These are phyloP conservation scores for Serinus canaria DNA, from an alignment of 2,113 vertebrate genomes.

Conservation along the genomic window DNA sequence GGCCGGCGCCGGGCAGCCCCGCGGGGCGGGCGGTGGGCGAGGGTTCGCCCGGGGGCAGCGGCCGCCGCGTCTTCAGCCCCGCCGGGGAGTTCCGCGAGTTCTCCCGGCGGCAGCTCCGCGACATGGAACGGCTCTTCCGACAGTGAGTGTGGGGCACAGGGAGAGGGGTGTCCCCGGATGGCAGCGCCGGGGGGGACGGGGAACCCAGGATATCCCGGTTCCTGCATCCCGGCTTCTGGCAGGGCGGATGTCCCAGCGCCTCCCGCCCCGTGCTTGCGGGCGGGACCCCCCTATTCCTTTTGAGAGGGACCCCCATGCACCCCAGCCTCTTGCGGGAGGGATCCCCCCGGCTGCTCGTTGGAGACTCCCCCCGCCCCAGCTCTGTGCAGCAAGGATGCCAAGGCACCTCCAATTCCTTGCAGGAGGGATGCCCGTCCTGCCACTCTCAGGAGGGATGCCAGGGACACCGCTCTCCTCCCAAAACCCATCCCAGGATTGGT, in stretches of 20 bases:
- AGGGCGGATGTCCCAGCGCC: neutral
- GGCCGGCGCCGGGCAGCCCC: slow-evolving; percentile 59
- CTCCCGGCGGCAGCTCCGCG: slow-evolving; percentile 91
- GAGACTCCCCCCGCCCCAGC: no score
- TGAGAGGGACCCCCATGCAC: neutral
- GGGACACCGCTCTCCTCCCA: neutral
- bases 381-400: neutral
- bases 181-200: neutral
- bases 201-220: neutral
- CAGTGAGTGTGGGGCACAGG: slow-evolving; percentile 77
- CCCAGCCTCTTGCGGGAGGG: neutral
- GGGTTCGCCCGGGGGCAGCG: slow-evolving; percentile 74
- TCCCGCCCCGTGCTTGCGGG: neutral
- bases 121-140: slow-evolving; percentile 94
- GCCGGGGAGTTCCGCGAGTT: slow-evolving; percentile 95
- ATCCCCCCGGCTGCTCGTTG: neutral
- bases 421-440: neutral
- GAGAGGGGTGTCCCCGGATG: neutral
- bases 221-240: neutral
- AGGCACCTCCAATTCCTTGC: neutral
- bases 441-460: neutral
- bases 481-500: neutral
- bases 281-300: neutral
- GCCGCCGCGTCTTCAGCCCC: slow-evolving; percentile 88
- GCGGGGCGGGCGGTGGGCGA: slow-evolving; percentile 73